phyloP scores from a whole-genome alignment of 1,140 invertebrate genomes.

The Orius laevigatus region DNA sequence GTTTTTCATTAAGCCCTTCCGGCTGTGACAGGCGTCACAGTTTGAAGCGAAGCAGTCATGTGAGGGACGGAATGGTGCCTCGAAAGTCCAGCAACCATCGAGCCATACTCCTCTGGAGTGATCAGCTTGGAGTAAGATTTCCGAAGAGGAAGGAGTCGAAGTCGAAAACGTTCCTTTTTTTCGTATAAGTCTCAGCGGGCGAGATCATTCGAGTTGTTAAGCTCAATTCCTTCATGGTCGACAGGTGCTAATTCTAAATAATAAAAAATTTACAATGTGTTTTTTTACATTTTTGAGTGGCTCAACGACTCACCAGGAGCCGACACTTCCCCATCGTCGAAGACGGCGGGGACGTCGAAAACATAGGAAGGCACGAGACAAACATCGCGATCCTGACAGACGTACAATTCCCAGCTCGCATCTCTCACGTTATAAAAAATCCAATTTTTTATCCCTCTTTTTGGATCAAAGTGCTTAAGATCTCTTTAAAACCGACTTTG shows the following conservation, averaged over 20 bases:
- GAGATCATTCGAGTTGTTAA: slow-evolving; percentile 49
- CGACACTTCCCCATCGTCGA: slow-evolving; percentile 47
- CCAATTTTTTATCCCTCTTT: too few species aligned
- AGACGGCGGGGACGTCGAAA: slow-evolving; percentile 22
- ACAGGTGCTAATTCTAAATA: slow-evolving; percentile 34
- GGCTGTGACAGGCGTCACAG: slow-evolving; percentile 26
- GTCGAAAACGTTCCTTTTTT: slow-evolving; percentile 71
- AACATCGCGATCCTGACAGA: neutral
- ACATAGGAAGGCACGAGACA: slow-evolving; percentile 20
- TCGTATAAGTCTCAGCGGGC: slow-evolving; percentile 71
- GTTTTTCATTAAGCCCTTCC: slow-evolving; percentile 33
- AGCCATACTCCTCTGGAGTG: slow-evolving; percentile 53
- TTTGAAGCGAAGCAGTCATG: neutral
- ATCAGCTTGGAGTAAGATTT: slow-evolving; percentile 62
- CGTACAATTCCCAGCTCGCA: neutral
- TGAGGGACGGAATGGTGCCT: too few species aligned
- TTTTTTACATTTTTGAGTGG: too few species aligned
- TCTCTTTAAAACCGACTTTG: too few species aligned
- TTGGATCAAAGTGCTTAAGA: too few species aligned
- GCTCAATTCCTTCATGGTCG: slow-evolving; percentile 35
- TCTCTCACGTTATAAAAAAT: neutral
- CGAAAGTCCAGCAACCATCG: slow-evolving; percentile 44
- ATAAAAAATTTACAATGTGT: slow-evolving; percentile 8
- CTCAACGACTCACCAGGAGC: slow-evolving; percentile 40
- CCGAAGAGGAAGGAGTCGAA: slow-evolving; percentile 35